A percentile compares a stretch with the other conserved stretches of the same genome.
These are phyloP conservation scores for Andricus grossulariae DNA, from an alignment of 1,140 invertebrate species.

Conservation along the genomic window DNA sequence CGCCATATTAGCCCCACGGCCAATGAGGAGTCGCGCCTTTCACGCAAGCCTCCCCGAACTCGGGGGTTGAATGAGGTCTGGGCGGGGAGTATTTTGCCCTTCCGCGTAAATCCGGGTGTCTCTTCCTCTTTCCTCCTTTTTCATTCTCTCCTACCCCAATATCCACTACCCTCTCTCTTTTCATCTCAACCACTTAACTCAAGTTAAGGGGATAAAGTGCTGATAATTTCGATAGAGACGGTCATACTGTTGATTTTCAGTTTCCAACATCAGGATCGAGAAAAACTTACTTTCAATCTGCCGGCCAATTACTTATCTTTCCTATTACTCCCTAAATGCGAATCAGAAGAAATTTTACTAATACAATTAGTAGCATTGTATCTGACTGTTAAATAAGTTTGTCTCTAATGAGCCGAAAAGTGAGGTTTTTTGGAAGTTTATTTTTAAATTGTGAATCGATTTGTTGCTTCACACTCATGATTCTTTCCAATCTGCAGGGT, in stretches of 20 bases:
- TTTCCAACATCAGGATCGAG: not conserved
- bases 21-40: slow-evolving; percentile 67
- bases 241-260: slow-evolving; percentile 32
- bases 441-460: no score
- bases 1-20: slow-evolving; percentile 74
- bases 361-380: no score
- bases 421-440: no score
- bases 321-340: no score
- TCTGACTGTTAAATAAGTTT: no score
- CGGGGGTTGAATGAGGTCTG: slow-evolving; percentile 72
- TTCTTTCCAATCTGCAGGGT: not conserved
- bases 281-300: slow-evolving; percentile 1
- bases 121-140: slow-evolving; percentile 41
- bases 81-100: slow-evolving; percentile 74
- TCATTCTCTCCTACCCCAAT: slow-evolving; percentile 52
- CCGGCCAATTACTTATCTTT: not conserved
- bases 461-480: no score
- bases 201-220: slow-evolving; percentile 29
- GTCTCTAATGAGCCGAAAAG: no score
- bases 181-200: slow-evolving; percentile 43
- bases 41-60: slow-evolving; percentile 70
- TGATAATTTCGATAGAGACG: slow-evolving; percentile 28
- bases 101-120: slow-evolving; percentile 64
- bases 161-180: slow-evolving; percentile 49
- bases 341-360: no score